Evolutionary conservation across 2,113 vertebrate genomes (phyloP).

Genomic region (Camelus dromedarius): DNA sequence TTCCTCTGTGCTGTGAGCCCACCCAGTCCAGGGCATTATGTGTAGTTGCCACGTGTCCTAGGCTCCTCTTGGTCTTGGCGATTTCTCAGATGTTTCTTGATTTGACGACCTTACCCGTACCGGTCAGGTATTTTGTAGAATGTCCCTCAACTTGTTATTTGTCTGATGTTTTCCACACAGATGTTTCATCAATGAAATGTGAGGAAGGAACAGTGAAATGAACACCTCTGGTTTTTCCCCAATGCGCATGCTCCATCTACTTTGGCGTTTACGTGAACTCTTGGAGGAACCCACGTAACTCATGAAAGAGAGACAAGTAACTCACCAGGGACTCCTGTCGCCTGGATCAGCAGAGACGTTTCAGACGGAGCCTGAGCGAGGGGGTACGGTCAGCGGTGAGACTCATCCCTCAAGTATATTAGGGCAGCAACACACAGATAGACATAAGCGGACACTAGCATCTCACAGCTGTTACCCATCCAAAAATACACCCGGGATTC

Average conservation of each 20-base stretch:
- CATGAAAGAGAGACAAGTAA: neutral
- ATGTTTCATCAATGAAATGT: neutral
- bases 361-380: neutral
- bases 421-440: neutral
- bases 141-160: neutral
- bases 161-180: neutral
- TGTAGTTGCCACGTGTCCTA: neutral
- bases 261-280: fast-evolving
- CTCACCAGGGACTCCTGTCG: neutral
- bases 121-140: neutral
- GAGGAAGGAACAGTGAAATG: neutral
- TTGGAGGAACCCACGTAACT: neutral
- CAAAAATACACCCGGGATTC: neutral
- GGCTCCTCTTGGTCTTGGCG: neutral
- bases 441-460: neutral
- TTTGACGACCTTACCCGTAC: neutral
- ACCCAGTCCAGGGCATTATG: no score
- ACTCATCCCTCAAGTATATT: neutral
- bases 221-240: fast-evolving
- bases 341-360: neutral
- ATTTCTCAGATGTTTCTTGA: neutral
- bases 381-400: fast-evolving
- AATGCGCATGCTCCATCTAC: fast-evolving
- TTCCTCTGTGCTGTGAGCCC: neutral
- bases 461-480: neutral